phyloP scores from a whole-genome alignment of 2,797 vertebrate genomes.

The Chloroceryle inda region DNA sequence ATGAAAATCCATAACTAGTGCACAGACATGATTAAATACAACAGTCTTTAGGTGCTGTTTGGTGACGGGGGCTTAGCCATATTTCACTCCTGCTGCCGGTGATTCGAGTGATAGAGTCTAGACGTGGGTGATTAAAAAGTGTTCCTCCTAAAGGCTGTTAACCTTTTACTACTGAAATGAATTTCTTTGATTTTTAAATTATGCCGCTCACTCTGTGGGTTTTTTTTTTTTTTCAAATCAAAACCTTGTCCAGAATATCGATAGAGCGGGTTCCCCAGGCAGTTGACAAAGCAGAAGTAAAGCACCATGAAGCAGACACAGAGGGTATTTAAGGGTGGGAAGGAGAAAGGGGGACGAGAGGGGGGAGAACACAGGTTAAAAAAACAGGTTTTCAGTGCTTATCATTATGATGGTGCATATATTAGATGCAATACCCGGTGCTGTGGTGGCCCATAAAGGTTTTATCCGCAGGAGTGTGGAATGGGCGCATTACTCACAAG shows the following conservation, averaged over 20 bases:
- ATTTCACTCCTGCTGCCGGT: slow-evolving; percentile 85
- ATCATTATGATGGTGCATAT: slow-evolving; percentile 54
- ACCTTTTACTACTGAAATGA: slow-evolving; percentile 88
- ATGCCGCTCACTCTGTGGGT: slow-evolving; percentile 77
- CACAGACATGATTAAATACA: slow-evolving; percentile 98
- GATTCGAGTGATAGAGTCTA: slow-evolving; percentile 87
- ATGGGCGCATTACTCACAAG: slow-evolving; percentile 68
- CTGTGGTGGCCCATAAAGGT: slow-evolving; percentile 65
- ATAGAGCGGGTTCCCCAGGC: slow-evolving; percentile 59
- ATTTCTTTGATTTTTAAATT: slow-evolving; percentile 89
- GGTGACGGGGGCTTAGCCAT: slow-evolving; percentile 84
- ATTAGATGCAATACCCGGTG: slow-evolving; percentile 25
- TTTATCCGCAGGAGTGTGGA: slow-evolving; percentile 54
- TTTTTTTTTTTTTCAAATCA: slow-evolving; percentile 38
- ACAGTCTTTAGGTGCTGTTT: slow-evolving; percentile 91
- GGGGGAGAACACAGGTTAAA: slow-evolving; percentile 39
- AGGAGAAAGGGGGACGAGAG: background rate
- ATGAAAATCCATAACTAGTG: slow-evolving; percentile 99
- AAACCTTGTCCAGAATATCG: slow-evolving; percentile 77
- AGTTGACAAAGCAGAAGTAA: slow-evolving; percentile 61
- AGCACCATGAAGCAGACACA: background rate
- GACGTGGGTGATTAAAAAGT: slow-evolving; percentile 89
- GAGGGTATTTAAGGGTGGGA: slow-evolving; percentile 11
- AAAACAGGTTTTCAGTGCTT: slow-evolving; percentile 52
- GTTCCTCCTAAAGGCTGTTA: slow-evolving; percentile 87